Evolutionary conservation across 2,797 vertebrate species (phyloP).

Genomic region (Chaetodon trifasciatus): DNA sequence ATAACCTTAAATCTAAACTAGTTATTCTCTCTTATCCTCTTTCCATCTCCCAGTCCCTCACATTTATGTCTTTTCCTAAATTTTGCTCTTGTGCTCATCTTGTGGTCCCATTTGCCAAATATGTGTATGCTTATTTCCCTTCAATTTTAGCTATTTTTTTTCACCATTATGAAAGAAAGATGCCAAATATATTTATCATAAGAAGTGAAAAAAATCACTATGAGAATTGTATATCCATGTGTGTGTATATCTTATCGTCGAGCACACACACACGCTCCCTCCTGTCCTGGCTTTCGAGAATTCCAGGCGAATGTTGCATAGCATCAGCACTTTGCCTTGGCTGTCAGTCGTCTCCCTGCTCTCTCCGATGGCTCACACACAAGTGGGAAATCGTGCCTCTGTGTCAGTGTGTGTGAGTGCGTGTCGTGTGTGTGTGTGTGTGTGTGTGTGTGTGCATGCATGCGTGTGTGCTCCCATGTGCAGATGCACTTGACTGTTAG

Average conservation of each 20-base stretch:
- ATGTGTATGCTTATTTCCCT: background rate
- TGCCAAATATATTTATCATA: background rate
- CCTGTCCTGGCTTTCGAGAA: slow-evolving; percentile 57
- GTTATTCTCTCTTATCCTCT: background rate
- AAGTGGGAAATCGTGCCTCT: slow-evolving; percentile 70
- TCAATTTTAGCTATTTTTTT: slow-evolving; percentile 1
- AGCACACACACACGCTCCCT: slow-evolving; percentile 20
- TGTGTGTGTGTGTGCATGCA: slow-evolving; percentile 10
- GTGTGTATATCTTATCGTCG: slow-evolving; percentile 5
- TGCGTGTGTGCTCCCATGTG: slow-evolving; percentile 33
- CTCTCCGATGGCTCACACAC: slow-evolving; percentile 69
- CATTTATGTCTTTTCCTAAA: background rate
- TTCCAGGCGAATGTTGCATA: slow-evolving; percentile 69
- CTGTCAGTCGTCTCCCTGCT: slow-evolving; percentile 74
- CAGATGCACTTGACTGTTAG: slow-evolving; percentile 57
- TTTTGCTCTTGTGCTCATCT: background rate
- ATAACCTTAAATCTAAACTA: slow-evolving; percentile 6
- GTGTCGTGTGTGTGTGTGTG: slow-evolving; percentile 23
- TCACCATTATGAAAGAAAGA: background rate
- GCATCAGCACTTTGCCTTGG: slow-evolving; percentile 78
- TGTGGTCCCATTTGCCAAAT: slow-evolving; percentile 1
- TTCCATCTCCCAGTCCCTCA: background rate
- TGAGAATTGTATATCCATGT: slow-evolving; percentile 24
- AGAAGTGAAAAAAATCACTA: slow-evolving; percentile 1
- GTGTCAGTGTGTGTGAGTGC: slow-evolving; percentile 51